Base-by-base conservation (phyloP, 1,140 invertebrate species). In the Drosophila persimilis region DNA sequence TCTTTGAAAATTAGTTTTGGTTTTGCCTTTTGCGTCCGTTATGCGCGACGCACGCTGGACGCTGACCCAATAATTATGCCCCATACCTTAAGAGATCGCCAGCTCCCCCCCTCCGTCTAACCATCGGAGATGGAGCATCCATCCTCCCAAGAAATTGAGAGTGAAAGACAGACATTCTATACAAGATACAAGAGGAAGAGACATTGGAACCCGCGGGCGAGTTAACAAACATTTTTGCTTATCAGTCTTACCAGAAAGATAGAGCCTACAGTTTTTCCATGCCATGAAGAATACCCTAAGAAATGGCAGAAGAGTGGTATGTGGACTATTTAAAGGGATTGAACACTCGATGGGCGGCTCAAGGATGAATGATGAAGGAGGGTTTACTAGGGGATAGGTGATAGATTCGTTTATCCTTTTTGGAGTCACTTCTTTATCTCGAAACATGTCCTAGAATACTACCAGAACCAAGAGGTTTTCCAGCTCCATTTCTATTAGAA, bases 1-100 rank as follows among this genome's bases (percentile, higher is more conserved):
- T 73, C 71, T 55, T 11, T 48, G 31, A 57, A 88, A 88, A 88
- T 88, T 88, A 88, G 83, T 88, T 83, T 86, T 84, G 79, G 73
- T 58, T 67, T 76, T 57, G 53, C 53, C 65, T 54, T 52, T 44
- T 35, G 51, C 58, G 52, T 61, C 62, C 51, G 80, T 71, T 69
- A 43, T 61, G 50, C 47, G 76, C 61, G 60, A 80, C 62, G 69
- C 69, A 69, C 64, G 72, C 83, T 88, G 83, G 11, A 39, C 11
- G 35, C 35, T 39, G 35, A 88, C 83, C 83, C 83, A 88, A 88
- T 88, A 88, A 88, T 88, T 88, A 88, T 76, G 62, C 70, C 71
- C 47, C 39, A 53, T 53, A 20, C 51, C 51, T 39, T 39, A 39
- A 53, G 31, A 20, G 31, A 39, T 29, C 6, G 46, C 58, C 43